A percentile compares a stretch with the other conserved stretches of the same genome.
These are phyloP conservation scores for Phyllotis vaccarum DNA, from an alignment of 2,797 vertebrate genomes.

Conservation along the genomic window DNA sequence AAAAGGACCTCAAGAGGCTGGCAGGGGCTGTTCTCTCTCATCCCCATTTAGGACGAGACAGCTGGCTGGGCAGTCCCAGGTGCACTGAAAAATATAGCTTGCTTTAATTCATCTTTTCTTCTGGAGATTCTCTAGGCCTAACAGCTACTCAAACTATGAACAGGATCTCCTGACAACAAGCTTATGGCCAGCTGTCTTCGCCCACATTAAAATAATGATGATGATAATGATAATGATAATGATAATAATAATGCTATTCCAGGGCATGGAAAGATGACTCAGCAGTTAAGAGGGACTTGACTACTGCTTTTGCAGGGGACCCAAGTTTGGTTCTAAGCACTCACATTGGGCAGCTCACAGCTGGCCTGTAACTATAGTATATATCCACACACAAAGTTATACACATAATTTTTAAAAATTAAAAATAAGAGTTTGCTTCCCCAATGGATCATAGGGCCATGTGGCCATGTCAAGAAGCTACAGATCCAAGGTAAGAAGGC, in stretches of 20 bases:
- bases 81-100: not conserved
- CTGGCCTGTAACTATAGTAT: not conserved
- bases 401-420: not conserved
- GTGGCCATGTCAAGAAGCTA: not conserved
- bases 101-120: not conserved
- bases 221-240: no score
- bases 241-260: no score
- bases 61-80: not conserved
- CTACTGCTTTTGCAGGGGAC: not conserved
- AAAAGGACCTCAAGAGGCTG: not conserved
- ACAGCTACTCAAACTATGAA: not conserved
- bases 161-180: not conserved
- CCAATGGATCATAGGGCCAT: not conserved
- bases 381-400: no score
- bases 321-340: not conserved
- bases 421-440: not conserved
- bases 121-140: not conserved
- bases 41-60: not conserved
- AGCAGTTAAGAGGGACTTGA: not conserved
- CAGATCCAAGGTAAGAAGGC: not conserved
- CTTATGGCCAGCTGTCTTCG: not conserved
- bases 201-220: no score
- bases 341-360: not conserved
- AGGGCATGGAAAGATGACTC: not conserved
- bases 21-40: not conserved